Evolutionary conservation across 2,888 invertebrate species (phyloP).

Genomic region (Orthosia incerta): DNA sequence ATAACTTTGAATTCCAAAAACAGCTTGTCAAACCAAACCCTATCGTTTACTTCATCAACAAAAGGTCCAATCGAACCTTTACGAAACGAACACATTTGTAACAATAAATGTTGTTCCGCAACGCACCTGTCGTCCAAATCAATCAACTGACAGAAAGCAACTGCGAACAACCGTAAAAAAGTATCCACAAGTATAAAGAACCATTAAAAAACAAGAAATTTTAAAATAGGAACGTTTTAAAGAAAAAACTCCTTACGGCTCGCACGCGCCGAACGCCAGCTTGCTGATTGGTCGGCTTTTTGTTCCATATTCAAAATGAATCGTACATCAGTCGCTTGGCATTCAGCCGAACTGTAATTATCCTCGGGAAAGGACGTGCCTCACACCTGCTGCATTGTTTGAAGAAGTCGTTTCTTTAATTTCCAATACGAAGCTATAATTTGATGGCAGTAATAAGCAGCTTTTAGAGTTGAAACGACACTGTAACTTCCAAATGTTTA

Average conservation of each 20-base stretch:
- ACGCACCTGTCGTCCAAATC: slow-evolving; percentile 72
- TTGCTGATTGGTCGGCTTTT: slow-evolving; percentile 80
- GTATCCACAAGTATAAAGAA: slow-evolving; percentile 29
- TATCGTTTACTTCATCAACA: slow-evolving; percentile 27
- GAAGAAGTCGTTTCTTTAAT: slow-evolving; percentile 55
- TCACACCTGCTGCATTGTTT: slow-evolving; percentile 76
- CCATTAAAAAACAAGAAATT: slow-evolving; percentile 40
- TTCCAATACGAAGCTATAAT: slow-evolving; percentile 39
- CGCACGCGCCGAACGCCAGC: slow-evolving; percentile 84
- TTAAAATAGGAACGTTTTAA: slow-evolving; percentile 70
- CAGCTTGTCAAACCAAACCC: background rate
- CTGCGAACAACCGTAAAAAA: slow-evolving; percentile 64
- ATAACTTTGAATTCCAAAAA: background rate
- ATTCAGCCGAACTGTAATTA: slow-evolving; percentile 76
- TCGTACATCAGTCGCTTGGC: slow-evolving; percentile 65
- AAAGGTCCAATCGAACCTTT: slow-evolving; percentile 38
- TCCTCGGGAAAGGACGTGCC: slow-evolving; percentile 70
- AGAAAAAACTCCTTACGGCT: slow-evolving; percentile 57
- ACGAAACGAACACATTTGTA: slow-evolving; percentile 57
- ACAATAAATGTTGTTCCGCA: slow-evolving; percentile 66
- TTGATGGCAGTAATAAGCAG: slow-evolving; percentile 40
- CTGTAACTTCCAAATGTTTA: slow-evolving; percentile 32
- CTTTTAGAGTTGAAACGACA: slow-evolving; percentile 31
- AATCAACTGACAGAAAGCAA: slow-evolving; percentile 59
- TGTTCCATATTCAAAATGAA: slow-evolving; percentile 80